Base-by-base conservation (phyloP, 2,797 vertebrate genomes). In the Molossus molossus region DNA sequence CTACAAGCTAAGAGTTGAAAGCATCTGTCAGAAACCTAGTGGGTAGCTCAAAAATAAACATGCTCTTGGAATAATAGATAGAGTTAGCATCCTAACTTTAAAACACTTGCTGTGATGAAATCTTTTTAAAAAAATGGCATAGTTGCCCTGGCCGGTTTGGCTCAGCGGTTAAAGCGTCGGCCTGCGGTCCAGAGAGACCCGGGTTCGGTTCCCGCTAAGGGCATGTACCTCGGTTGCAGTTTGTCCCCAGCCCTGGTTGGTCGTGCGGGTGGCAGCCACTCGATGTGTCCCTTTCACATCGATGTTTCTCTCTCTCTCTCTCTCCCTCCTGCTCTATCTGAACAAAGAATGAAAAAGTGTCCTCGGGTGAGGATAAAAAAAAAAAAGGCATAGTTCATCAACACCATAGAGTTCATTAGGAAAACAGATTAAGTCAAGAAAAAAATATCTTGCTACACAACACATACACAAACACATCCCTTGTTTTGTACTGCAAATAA, bases 21-120 rank as follows among this genome's bases (percentile, higher is more conserved):
- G 60, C 2, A 65, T 87, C 29, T 87, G 60, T 94, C 21, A 70
- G 58, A 90, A 95, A 90, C 18, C 83, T 76, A 79, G 18, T 40
- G 20, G 25, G 65, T 27, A 92, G n/a, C 45, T 83, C 33, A 96
- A 87, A 95, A 70, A 29, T 72, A 92, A 94, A 67, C 29, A 77
- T 12, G 15, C 18, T 92, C 45, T 86, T 72, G 3, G 15, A 88
- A 96, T 9, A 93, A 96, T 9, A 93, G 29, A 70, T 2, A 89
- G 21, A 92, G 10, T 90, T 80, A 90, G 40, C 40, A 45, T 37
- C 17, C 23, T 64, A 40, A 53, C 13, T 55, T 33, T 55, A 65
- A 85, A 79, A 64, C n/a, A 64, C 55, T 0, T 50, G 37, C 21
- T 76, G 18, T 91, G 62, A 62, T 84, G 88, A 89, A 13, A 73